Evolutionary conservation across 2,113 vertebrate genomes (phyloP).

Genomic region (Leiothrix lutea): DNA sequence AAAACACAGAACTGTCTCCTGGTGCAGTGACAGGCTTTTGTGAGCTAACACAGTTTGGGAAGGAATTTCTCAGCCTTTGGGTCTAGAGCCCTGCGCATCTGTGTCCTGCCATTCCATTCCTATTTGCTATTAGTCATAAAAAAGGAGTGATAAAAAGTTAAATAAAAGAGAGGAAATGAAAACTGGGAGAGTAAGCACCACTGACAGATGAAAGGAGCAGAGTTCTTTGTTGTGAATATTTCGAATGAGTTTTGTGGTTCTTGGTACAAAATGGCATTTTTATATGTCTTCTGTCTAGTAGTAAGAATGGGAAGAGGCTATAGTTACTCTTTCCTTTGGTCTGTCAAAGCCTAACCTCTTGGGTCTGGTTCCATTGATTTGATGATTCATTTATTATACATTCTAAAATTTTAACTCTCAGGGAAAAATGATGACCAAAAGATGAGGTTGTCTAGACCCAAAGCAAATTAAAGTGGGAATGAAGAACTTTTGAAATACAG

Average conservation of each 20-base stretch:
- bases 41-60: neutral
- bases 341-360: neutral
- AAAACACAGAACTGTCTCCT: neutral
- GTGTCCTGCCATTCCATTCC: neutral
- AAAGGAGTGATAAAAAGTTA: neutral
- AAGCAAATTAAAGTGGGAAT: neutral
- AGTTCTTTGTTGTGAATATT: neutral
- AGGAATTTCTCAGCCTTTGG: neutral
- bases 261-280: neutral
- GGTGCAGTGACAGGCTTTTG: neutral
- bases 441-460: neutral
- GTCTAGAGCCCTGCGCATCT: neutral
- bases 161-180: neutral
- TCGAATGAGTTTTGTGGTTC: neutral
- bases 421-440: neutral
- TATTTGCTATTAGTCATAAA: neutral
- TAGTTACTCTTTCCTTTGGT: slow-evolving; percentile 18
- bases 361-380: neutral
- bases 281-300: neutral
- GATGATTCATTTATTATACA: slow-evolving; percentile 6
- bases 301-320: neutral
- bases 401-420: slow-evolving; percentile 5
- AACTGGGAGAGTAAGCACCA: neutral
- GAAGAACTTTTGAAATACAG: neutral
- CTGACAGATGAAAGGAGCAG: neutral